Evolutionary conservation across 2,113 vertebrate genomes (phyloP).

Genomic region (Paramormyrops kingsleyae): DNA sequence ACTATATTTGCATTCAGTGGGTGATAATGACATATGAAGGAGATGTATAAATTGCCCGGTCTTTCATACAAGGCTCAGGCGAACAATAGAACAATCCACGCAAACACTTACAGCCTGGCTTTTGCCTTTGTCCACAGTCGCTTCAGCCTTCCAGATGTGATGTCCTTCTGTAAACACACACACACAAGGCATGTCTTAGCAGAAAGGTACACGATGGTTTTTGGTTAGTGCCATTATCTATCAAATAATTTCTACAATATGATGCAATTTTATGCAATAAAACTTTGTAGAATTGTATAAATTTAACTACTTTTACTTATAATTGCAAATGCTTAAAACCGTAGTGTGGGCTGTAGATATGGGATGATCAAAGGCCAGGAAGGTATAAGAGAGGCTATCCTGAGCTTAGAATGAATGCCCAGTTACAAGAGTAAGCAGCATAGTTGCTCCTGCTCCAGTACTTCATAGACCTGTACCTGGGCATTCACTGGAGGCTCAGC

Average conservation of each 20-base stretch:
- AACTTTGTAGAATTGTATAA: neutral
- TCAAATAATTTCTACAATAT: neutral
- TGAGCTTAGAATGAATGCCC: neutral
- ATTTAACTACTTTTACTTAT: neutral
- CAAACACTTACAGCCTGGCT: slow-evolving; percentile 79
- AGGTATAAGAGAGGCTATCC: neutral
- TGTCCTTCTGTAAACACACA: slow-evolving; percentile 73
- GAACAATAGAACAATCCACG: neutral
- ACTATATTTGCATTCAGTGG: neutral
- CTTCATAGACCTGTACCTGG: neutral
- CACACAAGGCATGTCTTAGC: neutral
- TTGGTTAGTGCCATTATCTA: neutral
- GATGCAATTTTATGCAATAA: neutral
- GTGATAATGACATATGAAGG: neutral
- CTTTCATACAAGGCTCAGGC: neutral
- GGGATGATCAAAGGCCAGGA: neutral
- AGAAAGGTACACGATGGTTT: neutral
- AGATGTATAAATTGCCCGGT: neutral
- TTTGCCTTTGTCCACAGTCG: slow-evolving; percentile 88
- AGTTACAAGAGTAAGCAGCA: too few species aligned
- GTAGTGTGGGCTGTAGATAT: neutral
- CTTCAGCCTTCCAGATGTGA: slow-evolving; percentile 92
- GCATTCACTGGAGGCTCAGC: neutral
- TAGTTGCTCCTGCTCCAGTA: too few species aligned
- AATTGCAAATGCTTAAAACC: neutral